These are phyloP conservation scores for Karalla daura DNA, from an alignment of 2,797 vertebrate genomes.

Conservation along the genomic window DNA sequence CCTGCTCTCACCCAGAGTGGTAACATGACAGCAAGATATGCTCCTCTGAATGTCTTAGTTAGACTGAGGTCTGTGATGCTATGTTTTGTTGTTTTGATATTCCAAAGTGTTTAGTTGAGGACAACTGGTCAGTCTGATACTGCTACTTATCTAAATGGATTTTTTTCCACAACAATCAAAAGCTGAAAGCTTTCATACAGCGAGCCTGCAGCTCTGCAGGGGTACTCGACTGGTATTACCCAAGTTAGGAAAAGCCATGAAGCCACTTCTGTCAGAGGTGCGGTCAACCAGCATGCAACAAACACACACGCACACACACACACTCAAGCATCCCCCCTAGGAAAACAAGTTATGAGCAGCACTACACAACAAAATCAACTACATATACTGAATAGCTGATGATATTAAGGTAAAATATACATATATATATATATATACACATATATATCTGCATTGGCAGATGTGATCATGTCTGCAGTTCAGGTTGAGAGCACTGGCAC, in stretches of 20 bases:
- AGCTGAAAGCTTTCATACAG: neutral
- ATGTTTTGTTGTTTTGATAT: neutral
- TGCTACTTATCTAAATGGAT: neutral
- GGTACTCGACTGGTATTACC: neutral
- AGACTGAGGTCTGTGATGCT: neutral
- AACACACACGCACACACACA: neutral
- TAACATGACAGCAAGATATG: too few relatives aligned
- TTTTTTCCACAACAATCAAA: neutral
- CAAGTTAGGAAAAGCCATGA: slow-evolving; percentile 8
- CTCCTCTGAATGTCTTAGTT: neutral
- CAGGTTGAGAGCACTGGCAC: neutral
- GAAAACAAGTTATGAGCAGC: neutral
- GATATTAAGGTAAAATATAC: too few relatives aligned
- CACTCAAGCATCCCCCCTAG: neutral
- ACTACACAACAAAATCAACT: neutral
- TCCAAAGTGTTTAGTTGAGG: neutral
- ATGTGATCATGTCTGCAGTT: neutral
- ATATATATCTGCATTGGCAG: too few relatives aligned
- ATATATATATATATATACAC: too few relatives aligned
- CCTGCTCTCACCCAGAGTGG: too few relatives aligned
- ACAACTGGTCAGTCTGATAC: neutral
- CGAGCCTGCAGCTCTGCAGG: neutral
- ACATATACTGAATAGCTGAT: too few relatives aligned
- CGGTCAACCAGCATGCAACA: slow-evolving; percentile 19
- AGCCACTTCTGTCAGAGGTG: neutral